Percentiles rank a stretch among this genome's conserved stretches.
Evolutionary conservation across 2,113 vertebrate species (phyloP).

Genomic region (Thamnophis sirtalis): DNA sequence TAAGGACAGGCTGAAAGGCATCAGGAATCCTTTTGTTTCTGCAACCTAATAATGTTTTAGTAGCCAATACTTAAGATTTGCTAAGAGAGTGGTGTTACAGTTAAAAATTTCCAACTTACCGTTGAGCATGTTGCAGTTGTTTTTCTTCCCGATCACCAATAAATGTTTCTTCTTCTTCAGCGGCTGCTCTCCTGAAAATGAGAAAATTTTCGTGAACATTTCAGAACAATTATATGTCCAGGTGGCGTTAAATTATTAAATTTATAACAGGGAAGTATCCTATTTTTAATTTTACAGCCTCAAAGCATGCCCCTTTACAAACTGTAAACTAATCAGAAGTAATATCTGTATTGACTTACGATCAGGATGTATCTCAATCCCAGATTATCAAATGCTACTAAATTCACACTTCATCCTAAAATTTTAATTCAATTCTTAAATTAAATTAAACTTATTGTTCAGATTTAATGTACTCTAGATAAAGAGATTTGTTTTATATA

Average conservation of each 20-base stretch:
- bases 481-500: not conserved
- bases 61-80: not conserved
- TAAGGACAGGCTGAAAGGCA: not conserved
- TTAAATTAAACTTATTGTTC: not conserved
- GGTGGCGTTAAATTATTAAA: not conserved
- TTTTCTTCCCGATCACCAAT: conserved; percentile 61
- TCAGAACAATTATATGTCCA: not conserved
- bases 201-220: not conserved
- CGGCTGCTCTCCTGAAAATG: conserved; percentile 50
- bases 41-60: not conserved
- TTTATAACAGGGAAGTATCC: not conserved
- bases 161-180: conserved; percentile 62
- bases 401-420: not conserved
- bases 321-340: not conserved
- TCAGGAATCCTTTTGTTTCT: not conserved
- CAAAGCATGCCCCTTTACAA: not conserved
- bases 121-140: conserved; percentile 57
- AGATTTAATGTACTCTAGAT: not conserved
- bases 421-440: not conserved
- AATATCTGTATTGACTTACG: not conserved
- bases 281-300: not conserved
- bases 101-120: conserved; percentile 47
- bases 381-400: not conserved
- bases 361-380: not conserved
- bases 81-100: not conserved